Base-by-base conservation (phyloP, 2,888 invertebrate species). In the Malthinus seriepunctatus region DNA sequence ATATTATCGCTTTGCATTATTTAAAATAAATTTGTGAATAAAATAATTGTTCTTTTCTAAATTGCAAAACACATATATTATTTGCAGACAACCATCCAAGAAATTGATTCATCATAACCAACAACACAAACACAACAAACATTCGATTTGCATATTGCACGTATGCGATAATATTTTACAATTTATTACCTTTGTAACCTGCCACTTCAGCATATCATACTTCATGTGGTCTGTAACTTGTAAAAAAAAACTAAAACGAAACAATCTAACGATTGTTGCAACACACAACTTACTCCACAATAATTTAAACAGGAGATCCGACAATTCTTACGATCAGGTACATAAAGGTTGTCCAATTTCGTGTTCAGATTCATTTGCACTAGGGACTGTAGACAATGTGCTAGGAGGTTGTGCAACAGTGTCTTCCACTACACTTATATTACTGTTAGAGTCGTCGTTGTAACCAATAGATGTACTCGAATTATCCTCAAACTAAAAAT, bases 371-470 rank as follows among this genome's bases (percentile, higher is more conserved):
- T 42, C 39, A 15, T 2, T 42, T 55, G 54, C 31, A 2, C 2
- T 5, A 58, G 62, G 32, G 67, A 58, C 12, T 67, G 63, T 38
- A 68, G 60, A 12, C 68, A 64, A 39, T 52, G 55, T 32, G 61
- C 34, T 15, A 59, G 64, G n/a, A 2, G 39, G 10, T 42, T 23
- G 23, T 23, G 12, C 15, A 6, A 23, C n/a, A 6, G 39, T 10
- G 8, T 74, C 73, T 23, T 75, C 74, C 14, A 66, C 69, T 6
- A 76, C 65, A 63, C 78, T 76, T 51, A 76, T 65, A 61, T 74
- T 78, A 63, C 78, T 78, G 67, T 79, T 80, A 5, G 81, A 81
- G 69, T 81, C 81, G 49, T 81, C 80, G 56, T 77, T 78, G 64
- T 76, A 74, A 58, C 73, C 76, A 32, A 78, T 65, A 8, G 80